Evolutionary conservation across 1,140 invertebrate genomes (phyloP), one percentile per base, ranked within the genome.

Genomic region (Temnothorax longispinosus): DNA sequence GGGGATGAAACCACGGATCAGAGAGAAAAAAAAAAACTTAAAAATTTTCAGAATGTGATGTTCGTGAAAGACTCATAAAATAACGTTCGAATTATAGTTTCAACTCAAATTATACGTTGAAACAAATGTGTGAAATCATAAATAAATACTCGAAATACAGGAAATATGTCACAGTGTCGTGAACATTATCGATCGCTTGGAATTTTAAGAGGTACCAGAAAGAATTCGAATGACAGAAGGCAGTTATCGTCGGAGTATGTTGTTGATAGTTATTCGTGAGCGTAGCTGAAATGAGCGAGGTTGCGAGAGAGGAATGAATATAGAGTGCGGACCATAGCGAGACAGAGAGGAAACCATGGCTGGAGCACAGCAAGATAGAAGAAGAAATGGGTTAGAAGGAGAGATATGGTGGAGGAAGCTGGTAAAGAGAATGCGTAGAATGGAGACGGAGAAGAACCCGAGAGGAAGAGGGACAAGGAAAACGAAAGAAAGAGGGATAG

Each of bases 141-240:
- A 41, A 4, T 27, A 3, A 6, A 41, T 41, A 21, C 2, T 47
- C 3, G 15, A 41, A 54, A 69, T 27, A 21, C 2, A 41, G 38
- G 6, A 41, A 41, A 3, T 35, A 7, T 44, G n/a, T n/a, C 7
- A 6, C 7, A 15, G 27, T 11, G 69, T 69, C 2, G 11, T 21
- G 15, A 35, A 8, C 41, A 18, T 64, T 41, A 3, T 13, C 41
- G 35, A 35, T 69, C 4, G 18, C 58, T 18, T 11, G 4, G 2
- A 47, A 54, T 50, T 44, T 69, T 41, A 50, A 41, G 27, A 56
- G 56, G 8, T 47, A 27, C 27, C 27, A 27, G 1, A 27, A 27
- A 3, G 44, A n/a, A 27, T 72, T 62, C 44, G 71, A 85, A 60
- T 69, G n/a, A 62, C 44, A 89, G 87, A 89, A 75, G 88, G 71